These are phyloP conservation scores for Hesperophylax magnus DNA, from an alignment of 1,140 invertebrate genomes.

Conservation along the genomic window DNA sequence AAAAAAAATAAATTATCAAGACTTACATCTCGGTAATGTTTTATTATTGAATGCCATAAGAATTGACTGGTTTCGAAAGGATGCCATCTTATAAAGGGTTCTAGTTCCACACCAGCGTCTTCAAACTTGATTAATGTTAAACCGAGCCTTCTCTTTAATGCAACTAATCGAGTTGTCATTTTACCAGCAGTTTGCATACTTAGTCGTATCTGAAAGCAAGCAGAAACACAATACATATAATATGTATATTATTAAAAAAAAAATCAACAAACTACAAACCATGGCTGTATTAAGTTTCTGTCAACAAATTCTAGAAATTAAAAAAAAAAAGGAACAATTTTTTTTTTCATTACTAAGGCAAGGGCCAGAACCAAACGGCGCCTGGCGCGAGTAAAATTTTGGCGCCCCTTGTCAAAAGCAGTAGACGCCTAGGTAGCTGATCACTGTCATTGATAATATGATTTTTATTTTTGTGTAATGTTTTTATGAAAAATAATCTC, in stretches of 20 bases:
- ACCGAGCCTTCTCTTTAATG: constrained; percentile 89
- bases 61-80: constrained; percentile 91
- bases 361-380: too few species aligned
- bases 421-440: too few species aligned
- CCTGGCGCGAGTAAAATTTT: too few species aligned
- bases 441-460: too few species aligned
- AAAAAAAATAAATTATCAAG: too few species aligned
- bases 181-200: constrained; percentile 87
- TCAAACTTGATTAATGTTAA: constrained; percentile 96
- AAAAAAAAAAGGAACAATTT: too few species aligned
- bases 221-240: constrained; percentile 40
- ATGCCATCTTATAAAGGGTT: constrained; percentile 88
- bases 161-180: constrained; percentile 80
- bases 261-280: neutral
- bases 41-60: constrained; percentile 81
- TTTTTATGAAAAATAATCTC: too few species aligned
- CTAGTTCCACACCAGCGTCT: constrained; percentile 93
- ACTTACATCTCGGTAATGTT: constrained; percentile 85
- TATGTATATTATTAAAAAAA: constrained; percentile 21
- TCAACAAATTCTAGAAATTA: too few species aligned
- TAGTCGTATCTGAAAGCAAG: constrained; percentile 76
- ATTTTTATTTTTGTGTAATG: too few species aligned
- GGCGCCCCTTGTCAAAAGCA: too few species aligned
- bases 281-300: too few species aligned
- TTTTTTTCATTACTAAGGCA: too few species aligned